Percentiles rank a stretch among this genome's conserved stretches.
Conservation (phyloP, 2,797 vertebrate species). For the Catamblyrhynchus diadema region DNA sequence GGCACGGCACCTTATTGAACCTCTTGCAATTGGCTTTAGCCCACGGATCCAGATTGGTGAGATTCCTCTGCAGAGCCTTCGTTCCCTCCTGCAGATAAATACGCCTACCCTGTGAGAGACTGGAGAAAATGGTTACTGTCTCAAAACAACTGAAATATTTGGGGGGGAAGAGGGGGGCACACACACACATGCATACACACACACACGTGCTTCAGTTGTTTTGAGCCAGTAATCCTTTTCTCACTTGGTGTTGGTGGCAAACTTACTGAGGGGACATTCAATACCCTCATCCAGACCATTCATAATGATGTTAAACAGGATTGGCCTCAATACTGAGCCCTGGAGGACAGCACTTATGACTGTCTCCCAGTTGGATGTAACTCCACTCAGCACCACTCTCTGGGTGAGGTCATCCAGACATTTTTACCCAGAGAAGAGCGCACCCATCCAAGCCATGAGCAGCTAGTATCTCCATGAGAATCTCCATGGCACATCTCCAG, state of each 20-base stretch:
- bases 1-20: not conserved
- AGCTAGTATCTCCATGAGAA: not conserved
- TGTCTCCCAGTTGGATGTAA: not conserved
- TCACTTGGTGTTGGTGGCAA: not conserved
- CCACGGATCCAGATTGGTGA: not conserved
- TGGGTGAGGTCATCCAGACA: not conserved
- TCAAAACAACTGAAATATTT: not conserved
- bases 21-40: not conserved
- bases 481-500: not conserved
- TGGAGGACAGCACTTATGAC: not conserved
- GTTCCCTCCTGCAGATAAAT: not conserved
- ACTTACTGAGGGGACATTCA: fast-evolving
- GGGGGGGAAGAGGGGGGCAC: fast-evolving
- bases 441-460: not conserved
- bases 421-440: not conserved
- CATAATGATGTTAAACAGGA: not conserved
- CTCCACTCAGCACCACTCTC: not conserved
- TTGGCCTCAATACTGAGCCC: not conserved
- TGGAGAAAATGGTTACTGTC: not conserved
- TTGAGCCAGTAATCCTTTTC: not conserved
- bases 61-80: not conserved
- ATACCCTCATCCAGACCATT: not conserved
- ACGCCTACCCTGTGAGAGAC: not conserved
- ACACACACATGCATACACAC: too few species aligned
- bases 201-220: not conserved